phyloP scores from a whole-genome alignment of 2,113 vertebrate genomes.

The Oxyura jamaicensis region DNA sequence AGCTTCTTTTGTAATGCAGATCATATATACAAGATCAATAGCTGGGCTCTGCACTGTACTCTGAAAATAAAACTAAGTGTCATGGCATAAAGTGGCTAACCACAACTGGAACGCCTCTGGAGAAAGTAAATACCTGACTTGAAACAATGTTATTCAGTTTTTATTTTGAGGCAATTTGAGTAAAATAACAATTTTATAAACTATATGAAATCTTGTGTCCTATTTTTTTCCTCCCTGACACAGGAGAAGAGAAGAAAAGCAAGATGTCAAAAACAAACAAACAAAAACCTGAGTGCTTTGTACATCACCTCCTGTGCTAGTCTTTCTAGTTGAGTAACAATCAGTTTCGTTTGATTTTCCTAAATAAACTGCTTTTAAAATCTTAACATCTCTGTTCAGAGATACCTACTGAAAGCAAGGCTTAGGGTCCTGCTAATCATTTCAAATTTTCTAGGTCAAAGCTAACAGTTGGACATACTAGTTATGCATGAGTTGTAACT shows the following conservation, averaged over 20 bases:
- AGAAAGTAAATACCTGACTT: background rate
- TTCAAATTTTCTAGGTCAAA: background rate
- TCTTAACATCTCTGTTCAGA: background rate
- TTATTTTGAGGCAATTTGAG: background rate
- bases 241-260: background rate
- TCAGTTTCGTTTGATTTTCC: background rate
- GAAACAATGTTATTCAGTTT: background rate
- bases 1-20: background rate
- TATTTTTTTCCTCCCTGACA: background rate
- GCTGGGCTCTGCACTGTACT: background rate
- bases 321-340: background rate
- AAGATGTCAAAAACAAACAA: background rate
- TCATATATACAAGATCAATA: background rate
- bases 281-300: background rate
- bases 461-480: background rate
- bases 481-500: background rate
- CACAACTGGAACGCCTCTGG: background rate
- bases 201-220: background rate
- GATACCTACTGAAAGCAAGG: background rate
- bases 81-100: background rate
- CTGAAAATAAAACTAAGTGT: background rate
- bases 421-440: background rate
- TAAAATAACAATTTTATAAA: background rate
- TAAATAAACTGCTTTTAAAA: background rate
- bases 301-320: background rate